Conservation (phyloP, 2,113 vertebrate species). For the Muscicapa adusta region DNA sequence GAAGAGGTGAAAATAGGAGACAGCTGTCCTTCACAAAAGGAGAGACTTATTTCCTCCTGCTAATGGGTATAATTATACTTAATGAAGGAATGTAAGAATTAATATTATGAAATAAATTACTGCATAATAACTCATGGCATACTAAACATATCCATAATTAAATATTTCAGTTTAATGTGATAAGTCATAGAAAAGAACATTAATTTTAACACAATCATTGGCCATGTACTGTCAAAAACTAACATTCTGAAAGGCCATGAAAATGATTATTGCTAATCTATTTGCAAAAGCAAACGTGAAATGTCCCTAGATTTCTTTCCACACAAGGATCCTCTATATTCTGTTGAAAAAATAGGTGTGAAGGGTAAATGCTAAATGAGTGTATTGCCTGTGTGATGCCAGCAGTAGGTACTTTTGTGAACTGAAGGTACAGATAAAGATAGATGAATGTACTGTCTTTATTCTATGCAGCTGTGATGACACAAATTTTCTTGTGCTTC, state of each 20-base stretch:
- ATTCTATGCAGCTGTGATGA: not conserved
- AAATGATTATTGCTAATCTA: not conserved
- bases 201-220: not conserved
- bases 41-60: not conserved
- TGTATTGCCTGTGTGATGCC: not conserved
- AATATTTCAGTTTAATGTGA: not conserved
- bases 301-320: not conserved
- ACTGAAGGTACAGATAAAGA: not conserved
- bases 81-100: not conserved
- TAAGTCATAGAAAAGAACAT: not conserved
- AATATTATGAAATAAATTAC: not conserved
- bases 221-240: not conserved
- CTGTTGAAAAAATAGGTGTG: not conserved
- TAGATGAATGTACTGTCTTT: not conserved
- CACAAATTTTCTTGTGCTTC: not conserved
- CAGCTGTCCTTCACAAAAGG: not conserved
- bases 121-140: not conserved
- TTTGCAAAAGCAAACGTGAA: not conserved
- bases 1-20: not conserved
- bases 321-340: not conserved
- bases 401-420: not conserved
- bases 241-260: not conserved
- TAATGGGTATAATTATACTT: not conserved
- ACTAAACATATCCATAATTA: not conserved
- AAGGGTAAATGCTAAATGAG: not conserved